Base-by-base conservation (phyloP, 2,797 vertebrate genomes). In the Hozukius guyotensis region DNA sequence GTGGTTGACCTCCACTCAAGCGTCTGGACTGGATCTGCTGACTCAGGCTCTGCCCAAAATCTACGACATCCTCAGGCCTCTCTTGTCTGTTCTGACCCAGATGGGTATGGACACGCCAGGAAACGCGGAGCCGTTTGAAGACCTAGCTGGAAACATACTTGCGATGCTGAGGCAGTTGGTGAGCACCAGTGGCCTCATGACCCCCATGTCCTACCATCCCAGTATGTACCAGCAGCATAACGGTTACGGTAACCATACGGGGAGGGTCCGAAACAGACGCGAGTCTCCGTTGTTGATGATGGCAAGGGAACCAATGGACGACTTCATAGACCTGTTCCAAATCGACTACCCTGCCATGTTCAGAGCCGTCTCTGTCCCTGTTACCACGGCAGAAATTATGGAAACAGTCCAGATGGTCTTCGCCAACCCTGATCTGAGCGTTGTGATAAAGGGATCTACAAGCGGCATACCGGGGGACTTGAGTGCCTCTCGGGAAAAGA, bases 371-470 rank as follows among this genome's bases (percentile, higher is more conserved):
- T 78, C 90, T 2, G 80, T 80, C 10, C 75, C 85, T 11, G 92
- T 93, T 1, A 89, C 80, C 25, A 1, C 81, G 6, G 52, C 59
- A 14, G 95, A 96, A 53, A 65, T 96, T 0, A 25, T 92, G 46
- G 95, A 96, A 70, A 96, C 95, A 2, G 82, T 75, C 49, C 93
- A 95, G 4, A 24, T 94, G 60, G 73, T 96, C 42, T 91, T 96
- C 66, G 46, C 89, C 77, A 94, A 96, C 76, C 93, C 95, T 1
- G 84, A 96, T 76, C 82, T 96, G 56, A 85, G 64, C 0, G 16
- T 93, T 49, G 88, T 96, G 32, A 20, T 96, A 36, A 96, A 94
- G 29, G 95, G 93, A 55, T 66, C 80, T 5, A 89, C 90, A 1
- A 75, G 52, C 0, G 52, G 56, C 73, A 80, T 93, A 67, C 66